phyloP scores from a whole-genome alignment of 2,888 invertebrate genomes.

The Drosophila histrio region DNA sequence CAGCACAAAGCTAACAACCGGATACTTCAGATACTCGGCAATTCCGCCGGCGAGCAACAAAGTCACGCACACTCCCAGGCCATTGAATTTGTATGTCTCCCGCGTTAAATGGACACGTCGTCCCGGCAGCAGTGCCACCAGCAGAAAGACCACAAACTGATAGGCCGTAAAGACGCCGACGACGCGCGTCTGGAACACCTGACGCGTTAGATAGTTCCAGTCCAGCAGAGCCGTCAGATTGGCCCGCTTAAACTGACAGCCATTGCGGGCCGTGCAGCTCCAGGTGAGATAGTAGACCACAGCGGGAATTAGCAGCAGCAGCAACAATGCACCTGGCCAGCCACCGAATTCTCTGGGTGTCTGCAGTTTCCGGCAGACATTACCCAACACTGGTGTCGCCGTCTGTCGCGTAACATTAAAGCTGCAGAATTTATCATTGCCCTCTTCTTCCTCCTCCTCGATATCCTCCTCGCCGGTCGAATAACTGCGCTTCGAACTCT shows the following conservation, averaged over 20 bases:
- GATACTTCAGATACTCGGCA: conserved; percentile 78
- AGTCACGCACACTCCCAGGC: conserved; percentile 70
- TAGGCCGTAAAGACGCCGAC: conserved; percentile 77
- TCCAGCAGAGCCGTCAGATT: conserved; percentile 60
- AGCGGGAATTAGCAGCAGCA: conserved; percentile 71
- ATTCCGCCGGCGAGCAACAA: conserved; percentile 60
- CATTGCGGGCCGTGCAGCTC: conserved; percentile 70
- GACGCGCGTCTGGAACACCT: conserved; percentile 71
- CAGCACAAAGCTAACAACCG: conserved; percentile 83
- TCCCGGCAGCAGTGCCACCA: conserved; percentile 81
- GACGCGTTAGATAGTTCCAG: conserved; percentile 64
- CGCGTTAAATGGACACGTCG: conserved; percentile 77
- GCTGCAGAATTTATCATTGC: conserved; percentile 69
- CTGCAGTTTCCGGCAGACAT: conserved; percentile 69
- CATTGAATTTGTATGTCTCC: conserved; percentile 81
- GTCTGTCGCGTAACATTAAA: conserved; percentile 62
- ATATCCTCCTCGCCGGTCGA: conserved; percentile 68
- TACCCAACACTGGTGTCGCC: conserved; percentile 40
- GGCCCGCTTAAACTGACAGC: conserved; percentile 67
- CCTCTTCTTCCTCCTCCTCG: conserved; percentile 44
- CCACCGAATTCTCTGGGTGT: conserved; percentile 81
- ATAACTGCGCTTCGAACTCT: conserved; percentile 80
- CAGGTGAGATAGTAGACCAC: conserved; percentile 80
- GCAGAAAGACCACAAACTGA: conserved; percentile 70
- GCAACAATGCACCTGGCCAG: conserved; percentile 67